Percentiles rank a stretch among this genome's conserved stretches.
Evolutionary conservation across 2,113 vertebrate species (phyloP).

Genomic region (Gorsachius goisagi): DNA sequence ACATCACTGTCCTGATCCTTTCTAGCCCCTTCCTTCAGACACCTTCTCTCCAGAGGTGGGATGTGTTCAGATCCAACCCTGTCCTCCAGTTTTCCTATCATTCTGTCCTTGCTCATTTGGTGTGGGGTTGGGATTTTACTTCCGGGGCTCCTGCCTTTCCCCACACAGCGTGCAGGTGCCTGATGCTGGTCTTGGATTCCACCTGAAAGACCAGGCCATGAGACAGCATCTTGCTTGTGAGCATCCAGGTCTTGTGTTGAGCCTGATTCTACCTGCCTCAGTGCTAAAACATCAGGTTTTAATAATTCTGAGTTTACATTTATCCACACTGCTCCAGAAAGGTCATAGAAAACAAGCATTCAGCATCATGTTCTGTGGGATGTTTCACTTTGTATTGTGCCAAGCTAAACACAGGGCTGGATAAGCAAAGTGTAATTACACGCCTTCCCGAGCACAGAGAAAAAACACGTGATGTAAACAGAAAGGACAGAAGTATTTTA

Average conservation of each 20-base stretch:
- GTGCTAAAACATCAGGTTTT: not conserved
- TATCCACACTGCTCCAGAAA: not conserved
- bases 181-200: not conserved
- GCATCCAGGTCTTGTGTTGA: not conserved
- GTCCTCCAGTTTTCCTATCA: not conserved
- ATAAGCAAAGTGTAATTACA: conserved; percentile 3
- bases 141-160: not conserved
- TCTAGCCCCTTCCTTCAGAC: not conserved
- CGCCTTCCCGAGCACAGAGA: not conserved
- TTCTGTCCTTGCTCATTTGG: not conserved
- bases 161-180: not conserved
- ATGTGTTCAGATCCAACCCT: not conserved
- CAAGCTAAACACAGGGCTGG: not conserved
- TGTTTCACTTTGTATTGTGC: not conserved
- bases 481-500: not conserved
- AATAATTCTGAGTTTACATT: not conserved
- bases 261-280: not conserved
- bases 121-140: not conserved
- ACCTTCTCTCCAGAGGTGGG: not conserved
- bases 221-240: not conserved
- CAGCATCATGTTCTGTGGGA: not conserved
- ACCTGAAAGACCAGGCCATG: not conserved
- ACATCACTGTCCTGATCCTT: not conserved
- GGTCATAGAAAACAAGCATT: not conserved
- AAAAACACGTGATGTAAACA: not conserved